phyloP scores from a whole-genome alignment of 1,140 invertebrate genomes.

The Dysdera silvatica region DNA sequence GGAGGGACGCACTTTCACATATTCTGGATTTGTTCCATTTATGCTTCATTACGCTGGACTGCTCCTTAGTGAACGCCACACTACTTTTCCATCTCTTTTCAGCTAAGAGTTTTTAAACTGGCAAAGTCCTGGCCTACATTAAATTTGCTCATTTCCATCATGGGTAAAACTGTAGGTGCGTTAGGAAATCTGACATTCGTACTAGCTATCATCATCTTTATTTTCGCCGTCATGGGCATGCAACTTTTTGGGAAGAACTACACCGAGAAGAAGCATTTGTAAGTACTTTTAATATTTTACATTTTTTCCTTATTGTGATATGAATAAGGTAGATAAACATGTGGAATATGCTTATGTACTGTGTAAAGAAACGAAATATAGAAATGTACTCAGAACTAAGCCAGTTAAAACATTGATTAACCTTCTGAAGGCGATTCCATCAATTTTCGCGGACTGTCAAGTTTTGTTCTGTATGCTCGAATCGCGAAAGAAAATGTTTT shows the following conservation, averaged over 20 bases:
- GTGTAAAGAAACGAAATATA: neutral
- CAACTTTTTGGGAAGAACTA: conserved; percentile 93
- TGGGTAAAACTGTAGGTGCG: conserved; percentile 94
- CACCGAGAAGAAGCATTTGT: conserved; percentile 51
- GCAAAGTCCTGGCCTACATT: conserved; percentile 98
- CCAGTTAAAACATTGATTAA: too few relatives aligned
- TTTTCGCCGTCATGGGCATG: conserved; percentile 98
- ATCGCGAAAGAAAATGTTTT: too few relatives aligned
- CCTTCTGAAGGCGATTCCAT: too few relatives aligned
- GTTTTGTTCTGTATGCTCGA: too few relatives aligned
- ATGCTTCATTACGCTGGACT: neutral
- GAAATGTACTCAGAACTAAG: too few relatives aligned
- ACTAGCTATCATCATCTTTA: conserved; percentile 96
- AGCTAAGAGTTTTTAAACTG: conserved; percentile 98
- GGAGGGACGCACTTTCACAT: too few relatives aligned
- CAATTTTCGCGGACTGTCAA: too few relatives aligned
- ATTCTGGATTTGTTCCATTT: neutral
- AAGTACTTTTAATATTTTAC: too few relatives aligned
- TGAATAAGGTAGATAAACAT: neutral
- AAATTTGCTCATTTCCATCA: conserved; percentile 96
- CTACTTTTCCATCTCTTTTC: conserved; percentile 44
- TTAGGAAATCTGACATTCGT: conserved; percentile 96
- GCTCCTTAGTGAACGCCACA: neutral
- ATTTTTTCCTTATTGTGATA: too few relatives aligned
- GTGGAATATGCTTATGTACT: neutral